phyloP scores from a whole-genome alignment of 2,113 vertebrate genomes.

The Mungos mungo region DNA sequence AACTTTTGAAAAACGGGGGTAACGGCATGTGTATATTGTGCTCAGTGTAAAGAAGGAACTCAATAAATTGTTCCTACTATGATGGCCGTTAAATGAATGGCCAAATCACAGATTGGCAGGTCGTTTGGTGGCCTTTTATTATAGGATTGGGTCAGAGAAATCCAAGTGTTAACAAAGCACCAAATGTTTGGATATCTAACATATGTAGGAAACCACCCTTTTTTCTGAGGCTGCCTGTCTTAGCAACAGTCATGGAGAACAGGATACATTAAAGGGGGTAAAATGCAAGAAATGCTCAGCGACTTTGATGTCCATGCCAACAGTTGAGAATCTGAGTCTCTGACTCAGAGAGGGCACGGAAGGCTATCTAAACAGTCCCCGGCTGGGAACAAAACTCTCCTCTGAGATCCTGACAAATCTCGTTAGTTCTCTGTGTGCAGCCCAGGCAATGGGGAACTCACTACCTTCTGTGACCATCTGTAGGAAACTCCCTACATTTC shows the following conservation, averaged over 20 bases:
- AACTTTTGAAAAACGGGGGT: neutral
- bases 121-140: neutral
- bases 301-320: neutral
- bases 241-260: constrained; percentile 40
- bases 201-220: neutral
- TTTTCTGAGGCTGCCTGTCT: neutral
- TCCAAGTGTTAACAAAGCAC: neutral
- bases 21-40: neutral
- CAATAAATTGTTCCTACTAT: neutral
- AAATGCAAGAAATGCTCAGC: neutral
- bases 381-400: neutral
- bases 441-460: neutral
- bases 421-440: neutral
- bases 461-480: neutral
- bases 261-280: neutral
- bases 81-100: neutral
- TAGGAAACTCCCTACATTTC: neutral
- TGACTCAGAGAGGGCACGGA: neutral
- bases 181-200: neutral
- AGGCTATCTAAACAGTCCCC: neutral
- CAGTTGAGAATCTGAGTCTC: neutral
- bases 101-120: neutral
- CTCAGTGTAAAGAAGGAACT: neutral
- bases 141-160: neutral
- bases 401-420: neutral